Percentiles rank a stretch among this genome's conserved stretches.
Conservation (phyloP, 2,113 vertebrate species). For the Cyprinodon variegatus region DNA sequence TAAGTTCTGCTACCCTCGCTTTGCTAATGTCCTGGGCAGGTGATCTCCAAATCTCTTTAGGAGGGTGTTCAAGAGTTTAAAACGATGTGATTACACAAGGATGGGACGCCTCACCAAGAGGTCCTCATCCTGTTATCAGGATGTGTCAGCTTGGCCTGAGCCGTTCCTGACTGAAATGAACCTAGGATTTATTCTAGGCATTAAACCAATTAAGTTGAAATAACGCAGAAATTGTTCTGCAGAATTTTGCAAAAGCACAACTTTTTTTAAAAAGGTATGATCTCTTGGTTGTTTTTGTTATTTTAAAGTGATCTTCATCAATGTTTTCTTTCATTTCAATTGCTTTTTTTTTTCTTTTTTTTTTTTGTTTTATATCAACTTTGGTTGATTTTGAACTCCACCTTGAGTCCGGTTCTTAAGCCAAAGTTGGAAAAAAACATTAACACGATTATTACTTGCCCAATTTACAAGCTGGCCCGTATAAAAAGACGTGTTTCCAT, state of each 20-base stretch:
- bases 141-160: neutral
- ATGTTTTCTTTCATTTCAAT: neutral
- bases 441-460: too few relatives aligned
- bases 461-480: too few relatives aligned
- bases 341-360: neutral
- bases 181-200: neutral
- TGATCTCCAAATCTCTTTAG: slow-evolving; percentile 1
- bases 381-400: neutral
- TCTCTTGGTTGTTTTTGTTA: neutral
- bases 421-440: too few relatives aligned
- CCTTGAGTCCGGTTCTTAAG: neutral
- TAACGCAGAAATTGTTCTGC: neutral
- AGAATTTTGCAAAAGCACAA: neutral
- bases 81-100: slow-evolving; percentile 13
- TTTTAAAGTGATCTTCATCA: neutral
- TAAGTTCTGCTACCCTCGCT: neutral
- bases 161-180: neutral
- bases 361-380: neutral
- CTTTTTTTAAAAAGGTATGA: too few relatives aligned
- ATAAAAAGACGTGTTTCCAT: too few relatives aligned
- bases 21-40: slow-evolving; percentile 8
- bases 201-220: neutral
- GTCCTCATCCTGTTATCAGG: neutral
- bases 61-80: neutral
- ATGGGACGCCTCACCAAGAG: neutral